Conservation (phyloP, 2,888 invertebrate species). For the Pimpla rufipes region DNA sequence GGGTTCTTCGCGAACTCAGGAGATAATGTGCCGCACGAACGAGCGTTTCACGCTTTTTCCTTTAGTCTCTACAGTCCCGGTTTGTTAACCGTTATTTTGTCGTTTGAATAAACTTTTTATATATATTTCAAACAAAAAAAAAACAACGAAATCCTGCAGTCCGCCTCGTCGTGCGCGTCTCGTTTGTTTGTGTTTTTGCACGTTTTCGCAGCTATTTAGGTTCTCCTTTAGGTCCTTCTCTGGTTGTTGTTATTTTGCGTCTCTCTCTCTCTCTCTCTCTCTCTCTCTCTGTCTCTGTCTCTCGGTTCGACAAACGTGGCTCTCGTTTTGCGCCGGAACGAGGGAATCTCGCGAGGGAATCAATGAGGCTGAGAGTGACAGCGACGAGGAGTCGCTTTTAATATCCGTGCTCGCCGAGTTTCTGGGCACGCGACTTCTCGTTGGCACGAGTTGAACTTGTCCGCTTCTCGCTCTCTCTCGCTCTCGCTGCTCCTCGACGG, state of each 20-base stretch:
- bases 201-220: slow-evolving; percentile 6
- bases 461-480: slow-evolving; percentile 22
- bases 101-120: background rate
- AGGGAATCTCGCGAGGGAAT: background rate
- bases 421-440: slow-evolving; percentile 9
- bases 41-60: slow-evolving; percentile 15
- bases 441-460: slow-evolving; percentile 13
- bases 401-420: background rate
- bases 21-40: background rate
- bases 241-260: too few species aligned
- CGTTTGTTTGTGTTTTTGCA: slow-evolving; percentile 23
- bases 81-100: slow-evolving; percentile 49
- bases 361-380: slow-evolving; percentile 12
- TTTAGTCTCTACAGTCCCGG: slow-evolving; percentile 55
- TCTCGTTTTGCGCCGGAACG: slow-evolving; percentile 1
- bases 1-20: slow-evolving; percentile 9
- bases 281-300: background rate
- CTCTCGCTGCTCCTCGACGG: slow-evolving; percentile 14
- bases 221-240: slow-evolving; percentile 11
- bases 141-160: slow-evolving; percentile 25
- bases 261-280: slow-evolving; percentile 14
- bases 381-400: background rate
- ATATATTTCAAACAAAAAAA: too few species aligned
- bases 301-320: background rate
- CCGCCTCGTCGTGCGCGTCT: background rate